Conservation (phyloP, 2,797 vertebrate species). For the Antennarius maculatus region DNA sequence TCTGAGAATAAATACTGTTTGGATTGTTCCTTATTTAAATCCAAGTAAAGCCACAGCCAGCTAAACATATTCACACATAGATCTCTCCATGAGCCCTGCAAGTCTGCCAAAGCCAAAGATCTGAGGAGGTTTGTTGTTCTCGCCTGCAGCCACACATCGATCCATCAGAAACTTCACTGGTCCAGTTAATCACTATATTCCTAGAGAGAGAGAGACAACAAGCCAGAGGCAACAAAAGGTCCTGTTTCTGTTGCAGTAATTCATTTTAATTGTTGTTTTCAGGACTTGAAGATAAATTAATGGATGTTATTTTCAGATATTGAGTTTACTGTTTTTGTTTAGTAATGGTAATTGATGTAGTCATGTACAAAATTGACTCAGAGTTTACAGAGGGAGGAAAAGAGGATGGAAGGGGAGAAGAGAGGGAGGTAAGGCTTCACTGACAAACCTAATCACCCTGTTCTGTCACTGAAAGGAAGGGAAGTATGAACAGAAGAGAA, state of each 20-base stretch:
- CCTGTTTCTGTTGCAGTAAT: constrained; percentile 37
- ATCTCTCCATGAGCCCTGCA: constrained; percentile 54
- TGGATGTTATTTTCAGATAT: constrained; percentile 47
- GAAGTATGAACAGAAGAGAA: constrained; percentile 37
- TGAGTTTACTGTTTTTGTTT: constrained; percentile 48
- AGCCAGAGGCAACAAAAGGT: constrained; percentile 37
- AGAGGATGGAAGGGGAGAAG: constrained; percentile 8
- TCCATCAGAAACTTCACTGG: constrained; percentile 68
- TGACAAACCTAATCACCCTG: constrained; percentile 35
- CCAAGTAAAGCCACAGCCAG: constrained; percentile 54
- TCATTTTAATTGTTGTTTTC: constrained; percentile 53
- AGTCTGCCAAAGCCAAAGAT: constrained; percentile 68
- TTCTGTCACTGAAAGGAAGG: constrained; percentile 34
- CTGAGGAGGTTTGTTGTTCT: constrained; percentile 73
- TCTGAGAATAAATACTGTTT: constrained; percentile 43
- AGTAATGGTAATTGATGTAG: constrained; percentile 54
- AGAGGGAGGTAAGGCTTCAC: constrained; percentile 26
- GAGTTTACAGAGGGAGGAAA: constrained; percentile 36
- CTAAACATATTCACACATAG: constrained; percentile 62
- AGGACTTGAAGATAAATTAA: constrained; percentile 48
- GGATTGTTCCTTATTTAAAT: constrained; percentile 63
- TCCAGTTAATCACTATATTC: constrained; percentile 72
- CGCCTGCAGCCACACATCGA: constrained; percentile 69
- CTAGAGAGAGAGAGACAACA: constrained; percentile 44
- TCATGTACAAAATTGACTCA: constrained; percentile 43